Evolutionary conservation across 2,888 invertebrate species (phyloP), one percentile per base, ranked within the genome.

Genomic region (Hirtodrosophila cameraria): DNA sequence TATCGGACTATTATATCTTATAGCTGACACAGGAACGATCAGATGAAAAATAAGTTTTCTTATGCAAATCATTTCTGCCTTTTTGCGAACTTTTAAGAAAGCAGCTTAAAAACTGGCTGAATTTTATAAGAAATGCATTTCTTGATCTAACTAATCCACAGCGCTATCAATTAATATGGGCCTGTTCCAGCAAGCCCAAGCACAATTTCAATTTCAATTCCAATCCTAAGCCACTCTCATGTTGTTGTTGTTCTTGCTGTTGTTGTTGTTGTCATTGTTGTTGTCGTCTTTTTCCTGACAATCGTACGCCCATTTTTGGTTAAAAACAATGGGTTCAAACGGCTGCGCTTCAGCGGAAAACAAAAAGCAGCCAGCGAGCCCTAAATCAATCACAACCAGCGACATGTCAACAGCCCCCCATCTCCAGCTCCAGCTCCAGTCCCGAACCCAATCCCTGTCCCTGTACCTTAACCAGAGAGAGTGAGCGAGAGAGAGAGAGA

Each of bases 281-380:
- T 54, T 35, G 66, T 66, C 28, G 70, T 55, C 42, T 50, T 23
- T 35, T 50, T 36, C 39, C 52, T 70, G 67, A 63, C 70, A 70
- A 70, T 79, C 74, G 71, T 63, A 66, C 63, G 66, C 74, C 79
- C 76, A 72, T 80, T 77, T 82, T 74, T 70, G 75, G 80, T 66
- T 75, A 73, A 82, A 83, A 81, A 81, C 81, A 82, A 82, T 83
- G 84, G 82, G 81, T 81, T 83, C 82, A 83, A 83, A 75, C 76
- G 83, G 72, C 76, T 78, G 83, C 78, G 81, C 78, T 79, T 79
- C 79, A 71, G 74, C 68, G 80, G 69, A 78, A 80, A 71, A 78
- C 76, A 76, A 78, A 80, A 75, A 77, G 64, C 73, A 71, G 64
- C 67, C 73, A 74, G 46, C 63, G 67, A 81, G 80, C 76, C 75